Evolutionary conservation across 2,888 invertebrate species (phyloP), one percentile per base, ranked within the genome.

Genomic region (Rotaria macrura): DNA sequence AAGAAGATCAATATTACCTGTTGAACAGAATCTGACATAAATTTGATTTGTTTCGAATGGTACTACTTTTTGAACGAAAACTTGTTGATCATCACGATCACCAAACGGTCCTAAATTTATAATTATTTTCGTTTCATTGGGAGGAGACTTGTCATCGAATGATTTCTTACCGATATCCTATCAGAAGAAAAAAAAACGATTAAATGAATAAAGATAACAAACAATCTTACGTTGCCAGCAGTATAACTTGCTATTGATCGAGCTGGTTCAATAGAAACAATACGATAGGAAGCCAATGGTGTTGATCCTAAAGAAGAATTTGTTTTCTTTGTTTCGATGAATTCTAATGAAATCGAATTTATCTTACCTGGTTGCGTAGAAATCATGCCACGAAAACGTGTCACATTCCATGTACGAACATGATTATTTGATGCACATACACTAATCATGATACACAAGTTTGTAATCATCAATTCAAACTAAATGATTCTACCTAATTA

Each of bases 1-100:
- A 52, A 52, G 43, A 84, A 87, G 87, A 90, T 94, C 94, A 94
- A 93, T 92, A 95, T n/a, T 95, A 0, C 97, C 97, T 91, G 95
- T 96, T 0, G 97, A 97, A 2, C 98, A 97, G 83, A 97, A 92
- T 85, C 98, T 93, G 23, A 98, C 96, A 90, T 96, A 97, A 43
- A 98, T 91, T 87, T 96, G 95, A 91, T 97, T 96, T 0, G 97
- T 96, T 90, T 97, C 97, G n/a, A 83, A 85, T 1, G 97, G 97
- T 25, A 98, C 95, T 23, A 98, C 95, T 92, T 97, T 96, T 91
- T 98, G 98, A 84, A 99, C 94, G 90, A 99, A 97, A 87, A 99
- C 95, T 92, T 96, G 97, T 89, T 97, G 96, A 89, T 97, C 97
- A 90, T 98, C 96, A 91, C 96, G 96, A 90, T 98, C 98, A 1